Evolutionary conservation across 2,888 invertebrate genomes (phyloP), one percentile per base, ranked within the genome.

Genomic region (Watsonalla binaria): DNA sequence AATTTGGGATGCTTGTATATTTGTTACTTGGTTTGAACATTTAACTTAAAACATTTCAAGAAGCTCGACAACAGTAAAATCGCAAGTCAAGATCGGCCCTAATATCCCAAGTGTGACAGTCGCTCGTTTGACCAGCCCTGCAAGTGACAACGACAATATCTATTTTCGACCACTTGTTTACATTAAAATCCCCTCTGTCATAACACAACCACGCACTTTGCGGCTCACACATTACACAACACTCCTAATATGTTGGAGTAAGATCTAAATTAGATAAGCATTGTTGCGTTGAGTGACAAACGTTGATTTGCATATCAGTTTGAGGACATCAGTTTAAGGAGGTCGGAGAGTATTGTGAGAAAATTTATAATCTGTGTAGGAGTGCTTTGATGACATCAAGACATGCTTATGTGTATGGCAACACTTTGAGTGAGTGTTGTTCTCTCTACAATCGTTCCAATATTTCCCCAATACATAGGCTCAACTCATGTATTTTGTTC

Each of bases 131-230:
- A 81, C 74, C 73, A 76, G 68, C 73, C 78, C 74, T 74, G 63
- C 73, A 63, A 81, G 75, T 81, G 86, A 86, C 84, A 86, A 84
- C 80, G 84, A 86, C 84, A 86, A 76, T 83, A 81, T 85, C 82
- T 81, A 79, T 83, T 78, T 80, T 78, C 75, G 80, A 86, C 83
- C 78, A 77, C 72, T 83, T 86, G 84, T 86, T 86, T 86, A 84
- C 79, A 80, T 76, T 79, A 76, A 69, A 81, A 85, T 84, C 86
- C 83, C 73, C 69, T 60, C 72, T 72, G 74, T 74, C 73, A 75
- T 69, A 57, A 68, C 61, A 65, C 55, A n/a, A 66, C 71, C 67
- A 55, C 35, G 5, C 58, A 8, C 15, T 54, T 52, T 52, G 9
- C 46, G 24, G 39, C 33, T 15, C 0, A n/a, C 5, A 47, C 51